A percentile compares a stretch with the other conserved stretches of the same genome.
phyloP scores from a whole-genome alignment of 2,888 invertebrate genomes.

The Harpagoxenus sublaevis region DNA sequence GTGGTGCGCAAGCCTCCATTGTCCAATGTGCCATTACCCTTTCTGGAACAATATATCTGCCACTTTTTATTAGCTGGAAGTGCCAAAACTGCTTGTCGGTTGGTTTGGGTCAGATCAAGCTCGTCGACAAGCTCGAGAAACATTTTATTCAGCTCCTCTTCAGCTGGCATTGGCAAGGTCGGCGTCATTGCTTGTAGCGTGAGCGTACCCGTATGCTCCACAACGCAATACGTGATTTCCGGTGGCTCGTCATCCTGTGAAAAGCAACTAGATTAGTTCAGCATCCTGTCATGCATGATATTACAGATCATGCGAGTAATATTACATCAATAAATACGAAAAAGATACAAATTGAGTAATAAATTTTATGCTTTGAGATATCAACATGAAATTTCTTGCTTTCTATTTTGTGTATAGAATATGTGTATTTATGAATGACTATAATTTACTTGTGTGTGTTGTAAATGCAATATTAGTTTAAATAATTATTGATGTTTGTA shows the following conservation, averaged over 20 bases:
- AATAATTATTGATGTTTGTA: background rate
- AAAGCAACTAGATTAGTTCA: background rate
- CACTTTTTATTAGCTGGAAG: conserved; percentile 98
- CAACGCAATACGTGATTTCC: conserved; percentile 97
- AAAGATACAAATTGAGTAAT: background rate
- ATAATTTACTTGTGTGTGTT: background rate
- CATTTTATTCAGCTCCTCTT: conserved; percentile 96
- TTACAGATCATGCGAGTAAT: background rate
- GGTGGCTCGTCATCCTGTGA: conserved; percentile 96
- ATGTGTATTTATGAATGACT: background rate
- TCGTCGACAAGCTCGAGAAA: conserved; percentile 98
- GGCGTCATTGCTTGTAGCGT: conserved; percentile 96
- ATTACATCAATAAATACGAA: background rate
- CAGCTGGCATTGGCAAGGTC: conserved; percentile 97
- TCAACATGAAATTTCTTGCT: background rate
- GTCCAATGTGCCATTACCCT: conserved; percentile 89
- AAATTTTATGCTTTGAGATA: background rate
- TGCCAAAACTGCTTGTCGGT: conserved; percentile 97
- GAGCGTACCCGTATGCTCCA: conserved; percentile 95
- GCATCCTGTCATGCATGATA: background rate
- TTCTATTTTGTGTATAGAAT: background rate
- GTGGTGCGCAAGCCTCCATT: conserved; percentile 89
- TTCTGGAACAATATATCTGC: conserved; percentile 98
- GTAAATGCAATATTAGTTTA: background rate
- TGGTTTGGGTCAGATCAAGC: conserved; percentile 96